Percentiles rank a stretch among this genome's conserved stretches.
phyloP scores from a whole-genome alignment of 2,888 invertebrate species.

The Tribolium freemani region DNA sequence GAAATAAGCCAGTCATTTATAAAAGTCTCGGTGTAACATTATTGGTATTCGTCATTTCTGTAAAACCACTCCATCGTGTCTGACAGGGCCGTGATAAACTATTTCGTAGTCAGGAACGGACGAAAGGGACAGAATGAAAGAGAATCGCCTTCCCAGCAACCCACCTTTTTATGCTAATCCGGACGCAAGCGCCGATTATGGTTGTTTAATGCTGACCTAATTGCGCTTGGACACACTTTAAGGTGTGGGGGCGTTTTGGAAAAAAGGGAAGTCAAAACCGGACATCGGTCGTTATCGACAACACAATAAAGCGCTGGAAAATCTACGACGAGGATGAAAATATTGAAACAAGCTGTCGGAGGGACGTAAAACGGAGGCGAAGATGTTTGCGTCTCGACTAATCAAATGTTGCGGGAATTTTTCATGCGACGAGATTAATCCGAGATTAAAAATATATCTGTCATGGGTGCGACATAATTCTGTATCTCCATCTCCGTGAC shows the following conservation, averaged over 20 bases:
- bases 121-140: neutral
- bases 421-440: constrained; percentile 21
- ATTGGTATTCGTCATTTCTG: constrained; percentile 20
- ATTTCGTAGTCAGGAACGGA: neutral
- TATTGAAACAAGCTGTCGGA: constrained; percentile 24
- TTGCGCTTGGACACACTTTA: constrained; percentile 1
- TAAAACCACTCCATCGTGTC: constrained; percentile 4
- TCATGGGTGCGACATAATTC: constrained; percentile 29
- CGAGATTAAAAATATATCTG: constrained; percentile 36
- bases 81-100: constrained; percentile 9
- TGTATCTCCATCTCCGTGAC: constrained; percentile 29
- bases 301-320: neutral
- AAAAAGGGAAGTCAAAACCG: neutral
- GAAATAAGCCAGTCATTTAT: constrained; percentile 21
- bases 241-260: neutral
- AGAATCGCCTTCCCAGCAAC: constrained; percentile 1
- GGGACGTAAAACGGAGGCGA: constrained; percentile 10
- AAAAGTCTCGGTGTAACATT: constrained; percentile 1
- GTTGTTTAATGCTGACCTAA: constrained; percentile 9
- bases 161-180: constrained; percentile 26
- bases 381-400: constrained; percentile 8
- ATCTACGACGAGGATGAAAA: constrained; percentile 21
- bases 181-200: constrained; percentile 3
- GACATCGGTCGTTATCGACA: no score
- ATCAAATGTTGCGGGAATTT: constrained; percentile 23